Percentiles rank a stretch among this genome's conserved stretches.
Conservation (phyloP, 1,140 invertebrate genomes). For the Drosophila tropicalis region DNA sequence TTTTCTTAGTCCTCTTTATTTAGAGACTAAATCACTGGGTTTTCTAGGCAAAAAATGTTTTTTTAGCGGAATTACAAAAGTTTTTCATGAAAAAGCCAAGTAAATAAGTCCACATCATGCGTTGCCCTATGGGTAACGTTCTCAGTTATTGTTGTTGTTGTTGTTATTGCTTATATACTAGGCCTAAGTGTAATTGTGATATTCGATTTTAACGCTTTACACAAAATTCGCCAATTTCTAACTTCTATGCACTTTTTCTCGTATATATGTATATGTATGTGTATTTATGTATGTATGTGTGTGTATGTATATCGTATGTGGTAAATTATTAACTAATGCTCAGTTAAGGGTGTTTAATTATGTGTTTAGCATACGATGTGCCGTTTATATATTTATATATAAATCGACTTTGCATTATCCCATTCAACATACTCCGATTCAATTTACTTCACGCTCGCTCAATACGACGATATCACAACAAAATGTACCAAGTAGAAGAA, state of each 20-base stretch:
- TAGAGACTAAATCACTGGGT: slow-evolving; percentile 73
- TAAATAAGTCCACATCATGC: slow-evolving; percentile 54
- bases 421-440: neutral
- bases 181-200: slow-evolving; percentile 74
- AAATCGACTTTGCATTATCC: slow-evolving; percentile 54
- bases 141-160: slow-evolving; percentile 57
- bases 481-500: slow-evolving; percentile 81
- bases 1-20: neutral
- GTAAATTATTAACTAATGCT: slow-evolving; percentile 71
- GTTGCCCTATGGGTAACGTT: slow-evolving; percentile 63
- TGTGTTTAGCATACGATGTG: slow-evolving; percentile 68
- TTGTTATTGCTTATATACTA: slow-evolving; percentile 62
- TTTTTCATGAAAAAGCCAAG: slow-evolving; percentile 67
- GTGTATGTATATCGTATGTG: slow-evolving; percentile 45
- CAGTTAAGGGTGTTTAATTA: slow-evolving; percentile 71
- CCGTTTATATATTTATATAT: slow-evolving; percentile 32
- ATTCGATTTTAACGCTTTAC: slow-evolving; percentile 72
- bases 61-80: slow-evolving; percentile 62
- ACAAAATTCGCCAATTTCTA: slow-evolving; percentile 81
- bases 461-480: slow-evolving; percentile 81
- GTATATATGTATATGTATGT: slow-evolving; percentile 27
- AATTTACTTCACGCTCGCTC: slow-evolving; percentile 65
- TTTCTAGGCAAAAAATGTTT: slow-evolving; percentile 44
- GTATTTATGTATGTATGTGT: slow-evolving; percentile 38
- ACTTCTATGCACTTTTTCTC: slow-evolving; percentile 65